Base-by-base conservation (phyloP, 2,797 vertebrate genomes). In the Melanotaenia maccullochi region DNA sequence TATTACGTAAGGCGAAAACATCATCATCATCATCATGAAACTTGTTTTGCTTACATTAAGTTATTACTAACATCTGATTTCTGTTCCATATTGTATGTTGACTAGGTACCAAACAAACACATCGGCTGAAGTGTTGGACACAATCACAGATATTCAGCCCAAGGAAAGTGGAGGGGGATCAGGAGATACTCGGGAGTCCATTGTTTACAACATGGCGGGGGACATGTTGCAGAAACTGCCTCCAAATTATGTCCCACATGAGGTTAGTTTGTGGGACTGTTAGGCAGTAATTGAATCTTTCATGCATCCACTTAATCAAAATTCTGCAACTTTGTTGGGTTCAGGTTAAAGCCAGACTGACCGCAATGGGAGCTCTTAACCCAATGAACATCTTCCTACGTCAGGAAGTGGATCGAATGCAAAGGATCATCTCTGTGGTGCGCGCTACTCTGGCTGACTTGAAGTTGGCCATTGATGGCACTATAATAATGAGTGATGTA, bases 351-450 rank as follows among this genome's bases (percentile, higher is more conserved):
- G 90, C 86, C 73, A 91, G 57, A 28, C 92, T 96, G 75, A 3
- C 92, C 59, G 95, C 95, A 89, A 96, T 96, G 95, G 96, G 95
- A 28, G 83, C 88, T 11, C 88, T 96, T 63, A 96, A 94, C 65
- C 94, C 96, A 9, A 95, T 96, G 95, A 96, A 96, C 79, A 96
- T 96, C 88, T 96, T 96, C 81, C 93, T 96, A 54, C 89, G 92
- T 16, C 96, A 96, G 92, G 96, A 96, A 86, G 95, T 96, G 59
- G 96, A 96, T 79, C 89, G 94, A 70, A 96, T 96, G 95, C 96
- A 96, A 75, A 96, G 63, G 66, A 92, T 96, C 71, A 95, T 96
- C 61, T 70, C 91, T 4, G 62, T 92, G 59, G 85, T 96, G 64
- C 92, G 93, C 38, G 84, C 0, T 13, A 96, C 93, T 80, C 70